These are phyloP conservation scores for Planococcus citri DNA, from an alignment of 1,140 invertebrate species.

Conservation along the genomic window DNA sequence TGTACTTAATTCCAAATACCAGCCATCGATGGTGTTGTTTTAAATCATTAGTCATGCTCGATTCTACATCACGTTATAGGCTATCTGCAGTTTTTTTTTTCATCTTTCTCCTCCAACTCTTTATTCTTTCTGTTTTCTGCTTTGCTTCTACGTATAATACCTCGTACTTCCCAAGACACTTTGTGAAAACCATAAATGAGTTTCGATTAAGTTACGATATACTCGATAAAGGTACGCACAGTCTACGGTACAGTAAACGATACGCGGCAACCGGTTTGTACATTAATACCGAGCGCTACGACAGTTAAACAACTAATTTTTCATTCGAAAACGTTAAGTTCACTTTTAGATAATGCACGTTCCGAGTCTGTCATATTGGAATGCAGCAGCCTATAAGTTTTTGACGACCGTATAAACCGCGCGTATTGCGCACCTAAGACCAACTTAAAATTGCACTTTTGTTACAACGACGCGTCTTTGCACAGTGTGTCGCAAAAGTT, in stretches of 20 bases:
- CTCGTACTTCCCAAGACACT: conserved; percentile 8
- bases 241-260: not conserved
- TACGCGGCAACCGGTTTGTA: conserved; percentile 14
- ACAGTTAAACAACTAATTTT: conserved; percentile 18
- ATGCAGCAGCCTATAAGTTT: not conserved
- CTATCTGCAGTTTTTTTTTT: conserved; percentile 1
- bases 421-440: no score
- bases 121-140: no score
- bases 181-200: conserved; percentile 17
- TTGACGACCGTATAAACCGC: not conserved
- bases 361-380: not conserved
- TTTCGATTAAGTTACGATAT: conserved; percentile 19
- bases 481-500: no score
- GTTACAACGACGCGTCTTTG: no score
- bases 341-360: conserved; percentile 4
- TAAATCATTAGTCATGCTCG: conserved; percentile 17
- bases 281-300: conserved; percentile 13
- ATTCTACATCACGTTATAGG: not conserved
- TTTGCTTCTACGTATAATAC: no score
- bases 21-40: conserved; percentile 3
- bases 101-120: not conserved
- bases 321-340: conserved; percentile 9
- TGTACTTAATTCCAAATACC: not conserved
- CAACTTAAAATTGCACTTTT: not conserved
- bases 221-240: no score